These are phyloP conservation scores for Pollicipes pollicipes DNA, from an alignment of 1,140 invertebrate genomes.

Conservation along the genomic window DNA sequence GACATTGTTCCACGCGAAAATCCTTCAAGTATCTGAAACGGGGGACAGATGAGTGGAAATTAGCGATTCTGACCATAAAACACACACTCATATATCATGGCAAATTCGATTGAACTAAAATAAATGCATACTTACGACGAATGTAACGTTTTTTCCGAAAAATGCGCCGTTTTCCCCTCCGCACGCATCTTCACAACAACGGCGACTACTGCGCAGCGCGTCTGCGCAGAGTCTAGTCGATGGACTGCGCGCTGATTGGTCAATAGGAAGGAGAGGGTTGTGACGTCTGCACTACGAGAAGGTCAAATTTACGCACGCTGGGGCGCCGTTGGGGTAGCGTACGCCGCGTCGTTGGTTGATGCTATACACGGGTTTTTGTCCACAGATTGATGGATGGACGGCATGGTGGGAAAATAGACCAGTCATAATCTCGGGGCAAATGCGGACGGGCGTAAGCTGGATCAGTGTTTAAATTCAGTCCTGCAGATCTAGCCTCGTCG, in stretches of 20 bases:
- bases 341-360: too few species aligned
- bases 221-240: background rate
- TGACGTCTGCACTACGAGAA: background rate
- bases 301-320: background rate
- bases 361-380: too few species aligned
- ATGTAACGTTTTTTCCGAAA: background rate
- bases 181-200: background rate
- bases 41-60: background rate
- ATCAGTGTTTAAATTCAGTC: too few species aligned
- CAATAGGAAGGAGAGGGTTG: background rate
- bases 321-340: too few species aligned
- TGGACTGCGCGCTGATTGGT: background rate
- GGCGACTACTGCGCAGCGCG: background rate
- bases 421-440: too few species aligned
- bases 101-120: background rate
- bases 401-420: too few species aligned
- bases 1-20: constrained; percentile 97
- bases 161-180: background rate
- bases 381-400: too few species aligned
- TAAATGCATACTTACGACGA: background rate
- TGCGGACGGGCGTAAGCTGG: too few species aligned
- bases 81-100: too few species aligned
- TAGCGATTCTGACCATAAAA: too few species aligned
- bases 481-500: too few species aligned
- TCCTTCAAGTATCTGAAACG: constrained; percentile 82